These are phyloP conservation scores for Phataginus tricuspis DNA, from an alignment of 2,797 vertebrate species.

Conservation along the genomic window DNA sequence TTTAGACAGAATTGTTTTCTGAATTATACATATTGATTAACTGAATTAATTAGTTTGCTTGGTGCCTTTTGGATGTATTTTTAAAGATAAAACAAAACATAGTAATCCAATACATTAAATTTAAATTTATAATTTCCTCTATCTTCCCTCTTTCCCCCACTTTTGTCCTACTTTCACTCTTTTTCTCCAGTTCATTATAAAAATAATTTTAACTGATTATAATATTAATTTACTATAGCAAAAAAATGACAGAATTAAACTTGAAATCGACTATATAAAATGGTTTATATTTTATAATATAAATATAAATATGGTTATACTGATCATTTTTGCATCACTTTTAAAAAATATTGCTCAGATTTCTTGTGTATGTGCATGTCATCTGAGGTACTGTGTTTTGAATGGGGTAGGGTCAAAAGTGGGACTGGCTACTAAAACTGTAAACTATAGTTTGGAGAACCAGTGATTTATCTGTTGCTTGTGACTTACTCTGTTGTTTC, in stretches of 20 bases:
- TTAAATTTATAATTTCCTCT: conserved; percentile 27
- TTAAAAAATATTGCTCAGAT: not conserved
- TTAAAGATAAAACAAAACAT: conserved; percentile 1
- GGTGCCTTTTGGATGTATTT: not conserved
- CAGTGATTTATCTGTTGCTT: not conserved
- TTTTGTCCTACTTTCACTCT: not conserved
- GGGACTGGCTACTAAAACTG: not conserved
- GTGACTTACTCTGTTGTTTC: not conserved
- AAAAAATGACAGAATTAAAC: not conserved
- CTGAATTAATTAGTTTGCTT: conserved; percentile 40
- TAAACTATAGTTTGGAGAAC: not conserved
- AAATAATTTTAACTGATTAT: not conserved
- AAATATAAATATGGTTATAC: not conserved
- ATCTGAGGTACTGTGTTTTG: not conserved
- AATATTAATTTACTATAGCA: not conserved
- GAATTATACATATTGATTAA: conserved; percentile 5
- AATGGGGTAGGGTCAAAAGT: not conserved
- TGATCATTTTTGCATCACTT: not conserved
- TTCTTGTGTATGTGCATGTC: not conserved
- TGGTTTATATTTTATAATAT: not conserved
- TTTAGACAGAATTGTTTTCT: not conserved
- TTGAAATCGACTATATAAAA: not conserved
- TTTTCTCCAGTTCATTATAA: not conserved
- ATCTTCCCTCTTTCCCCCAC: not conserved
- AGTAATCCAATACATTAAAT: not conserved